Conservation (phyloP, 1,140 invertebrate species). For the Bathynomus jamesi region DNA sequence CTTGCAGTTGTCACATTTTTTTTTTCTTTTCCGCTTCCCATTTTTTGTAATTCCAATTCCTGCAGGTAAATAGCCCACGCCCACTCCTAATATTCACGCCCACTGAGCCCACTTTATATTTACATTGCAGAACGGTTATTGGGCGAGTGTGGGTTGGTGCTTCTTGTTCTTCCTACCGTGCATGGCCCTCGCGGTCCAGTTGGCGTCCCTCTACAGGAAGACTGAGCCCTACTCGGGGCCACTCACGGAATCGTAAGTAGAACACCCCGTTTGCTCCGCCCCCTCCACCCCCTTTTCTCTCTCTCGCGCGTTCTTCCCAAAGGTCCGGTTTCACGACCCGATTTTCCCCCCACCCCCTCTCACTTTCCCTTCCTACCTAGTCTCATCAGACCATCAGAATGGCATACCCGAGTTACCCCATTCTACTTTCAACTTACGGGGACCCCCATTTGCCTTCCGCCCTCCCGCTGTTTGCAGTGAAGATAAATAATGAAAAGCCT, state of each 20-base stretch:
- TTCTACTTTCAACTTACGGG: no score
- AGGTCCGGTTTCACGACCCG: no score
- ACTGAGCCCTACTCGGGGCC: conserved; percentile 74
- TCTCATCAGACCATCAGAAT: no score
- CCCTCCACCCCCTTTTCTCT: background rate
- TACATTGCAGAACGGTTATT: conserved; percentile 71
- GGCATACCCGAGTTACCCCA: no score
- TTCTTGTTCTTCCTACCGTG: conserved; percentile 69
- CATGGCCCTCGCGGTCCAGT: conserved; percentile 64
- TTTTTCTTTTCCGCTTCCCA: no score
- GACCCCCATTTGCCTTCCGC: no score
- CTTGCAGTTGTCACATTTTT: background rate
- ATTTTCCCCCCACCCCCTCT: no score
- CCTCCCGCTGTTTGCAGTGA: no score
- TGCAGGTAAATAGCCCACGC: background rate
- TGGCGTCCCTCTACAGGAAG: conserved; percentile 74
- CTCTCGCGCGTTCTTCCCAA: no score
- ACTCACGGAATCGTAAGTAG: conserved; percentile 68
- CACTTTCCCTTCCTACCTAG: no score
- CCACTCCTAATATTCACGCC: background rate
- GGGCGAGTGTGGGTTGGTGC: conserved; percentile 74
- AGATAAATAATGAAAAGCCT: no score
- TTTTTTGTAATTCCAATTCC: background rate
- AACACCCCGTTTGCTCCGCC: background rate
- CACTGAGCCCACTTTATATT: no score